A percentile compares a stretch with the other conserved stretches of the same genome.
Conservation (phyloP, 2,888 invertebrate species). For the Galeopsomyia nigrocyanea region DNA sequence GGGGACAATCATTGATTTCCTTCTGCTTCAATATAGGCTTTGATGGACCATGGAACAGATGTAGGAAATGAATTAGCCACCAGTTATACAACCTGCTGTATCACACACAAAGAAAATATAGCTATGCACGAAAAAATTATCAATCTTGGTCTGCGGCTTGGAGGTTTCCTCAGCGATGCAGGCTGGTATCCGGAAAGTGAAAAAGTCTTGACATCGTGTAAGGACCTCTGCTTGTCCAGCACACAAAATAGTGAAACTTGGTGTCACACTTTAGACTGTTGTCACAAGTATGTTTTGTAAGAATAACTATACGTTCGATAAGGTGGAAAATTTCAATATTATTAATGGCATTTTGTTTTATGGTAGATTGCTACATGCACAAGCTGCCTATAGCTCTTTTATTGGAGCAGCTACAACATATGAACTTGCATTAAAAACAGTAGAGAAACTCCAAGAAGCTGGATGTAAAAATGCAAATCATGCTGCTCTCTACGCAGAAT, state of each 20-base stretch:
- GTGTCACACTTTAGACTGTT: constrained; percentile 83
- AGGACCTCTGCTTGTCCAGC: constrained; percentile 74
- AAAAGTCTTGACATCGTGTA: constrained; percentile 78
- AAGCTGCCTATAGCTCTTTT: constrained; percentile 86
- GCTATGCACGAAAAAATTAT: constrained; percentile 57
- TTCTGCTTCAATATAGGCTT: constrained; percentile 64
- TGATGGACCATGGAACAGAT: constrained; percentile 76
- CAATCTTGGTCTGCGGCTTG: constrained; percentile 67
- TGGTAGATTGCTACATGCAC: constrained; percentile 84
- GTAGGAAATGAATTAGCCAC: constrained; percentile 70
- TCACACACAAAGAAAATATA: constrained; percentile 52
- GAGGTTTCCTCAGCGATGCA: constrained; percentile 88
- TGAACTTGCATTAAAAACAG: constrained; percentile 72
- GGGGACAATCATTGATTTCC: constrained; percentile 16
- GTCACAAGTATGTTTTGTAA: constrained; percentile 78
- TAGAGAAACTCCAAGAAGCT: constrained; percentile 70
- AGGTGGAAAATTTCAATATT: constrained; percentile 14
- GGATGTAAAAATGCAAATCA: constrained; percentile 60
- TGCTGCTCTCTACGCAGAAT: constrained; percentile 85
- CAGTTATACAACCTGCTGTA: constrained; percentile 59
- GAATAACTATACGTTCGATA: constrained; percentile 19
- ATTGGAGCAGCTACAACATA: constrained; percentile 82
- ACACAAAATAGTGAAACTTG: constrained; percentile 73
- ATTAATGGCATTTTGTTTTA: constrained; percentile 13
- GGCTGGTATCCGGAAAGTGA: constrained; percentile 89